phyloP scores from a whole-genome alignment of 2,797 vertebrate species.

The Hemibagrus guttatus region DNA sequence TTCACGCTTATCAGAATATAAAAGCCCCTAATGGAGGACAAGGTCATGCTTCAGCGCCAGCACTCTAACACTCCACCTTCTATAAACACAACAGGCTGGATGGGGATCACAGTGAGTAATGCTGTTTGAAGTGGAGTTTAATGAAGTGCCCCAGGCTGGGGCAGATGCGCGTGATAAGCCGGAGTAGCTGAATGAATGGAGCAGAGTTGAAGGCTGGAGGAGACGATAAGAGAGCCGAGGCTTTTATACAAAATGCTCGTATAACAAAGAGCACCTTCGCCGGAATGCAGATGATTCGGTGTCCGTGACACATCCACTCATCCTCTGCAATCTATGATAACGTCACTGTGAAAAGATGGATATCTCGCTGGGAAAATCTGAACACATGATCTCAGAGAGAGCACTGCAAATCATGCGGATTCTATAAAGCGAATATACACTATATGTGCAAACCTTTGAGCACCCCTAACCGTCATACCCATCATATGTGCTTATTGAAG shows the following conservation, averaged over 20 bases:
- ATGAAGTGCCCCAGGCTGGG: constrained; percentile 22
- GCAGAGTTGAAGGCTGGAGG: not conserved
- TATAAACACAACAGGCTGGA: constrained; percentile 25
- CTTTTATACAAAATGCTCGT: not conserved
- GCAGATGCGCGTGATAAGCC: constrained; percentile 14
- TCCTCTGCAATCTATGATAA: not conserved
- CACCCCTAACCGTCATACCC: not conserved
- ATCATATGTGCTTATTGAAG: not conserved
- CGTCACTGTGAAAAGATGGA: not conserved
- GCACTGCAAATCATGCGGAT: no score
- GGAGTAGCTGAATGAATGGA: not conserved
- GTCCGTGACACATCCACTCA: not conserved
- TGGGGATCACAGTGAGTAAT: constrained; percentile 5
- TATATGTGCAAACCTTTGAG: not conserved
- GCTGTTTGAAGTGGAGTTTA: constrained; percentile 11
- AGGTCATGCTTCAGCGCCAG: constrained; percentile 11
- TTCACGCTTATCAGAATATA: not conserved
- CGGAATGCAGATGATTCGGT: not conserved
- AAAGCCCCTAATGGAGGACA: constrained; percentile 2
- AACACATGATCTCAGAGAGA: not conserved
- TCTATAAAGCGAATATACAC: not conserved
- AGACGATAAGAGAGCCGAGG: not conserved
- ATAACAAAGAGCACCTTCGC: not conserved
- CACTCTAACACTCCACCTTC: constrained; percentile 41
- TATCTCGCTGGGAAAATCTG: not conserved